Base-by-base conservation (phyloP, 2,797 vertebrate species). In the Cuniculus paca region DNA sequence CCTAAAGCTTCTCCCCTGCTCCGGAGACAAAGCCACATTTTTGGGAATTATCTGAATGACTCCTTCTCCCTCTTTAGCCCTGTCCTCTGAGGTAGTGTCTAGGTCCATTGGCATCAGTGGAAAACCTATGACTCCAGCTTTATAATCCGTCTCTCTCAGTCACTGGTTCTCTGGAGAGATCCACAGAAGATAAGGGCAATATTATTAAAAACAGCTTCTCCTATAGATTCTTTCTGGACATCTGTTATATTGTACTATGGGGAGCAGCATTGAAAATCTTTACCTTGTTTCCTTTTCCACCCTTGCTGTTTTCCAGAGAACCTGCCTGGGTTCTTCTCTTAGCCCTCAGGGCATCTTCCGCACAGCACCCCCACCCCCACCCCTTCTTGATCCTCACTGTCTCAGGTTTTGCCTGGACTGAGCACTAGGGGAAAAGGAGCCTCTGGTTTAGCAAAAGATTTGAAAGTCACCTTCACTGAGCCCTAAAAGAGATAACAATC, bases 401-500 rank as follows among this genome's bases (percentile, higher is more conserved):
- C 78, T 56, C 36, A 74, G 82, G 68, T 93, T 93, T 81, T 84
- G 74, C 63, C 75, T 70, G 82, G 87, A 84, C 90, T 94, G 80
- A 97, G 80, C 61, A 56, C 65, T 31, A 95, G 90, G 36, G 85
- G 96, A 84, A 97, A 97, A 97, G 79, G 94, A 96, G 85, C 79
- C 34, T 98, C 91, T 86, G 95, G 93, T 98, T 93, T 97, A 97
- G 97, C 95, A 95, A 95, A 96, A 91, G 95, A 95, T 97, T 97
- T 98, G 98, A 98, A 98, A 98, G 98, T 98, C 98, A 98, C 98
- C 98, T 98, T 98, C 97, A 39, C 16, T 45, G 93, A 97, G 95
- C 97, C 97, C 96, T 97, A 96, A 97, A 97, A 98, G 97, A 97
- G 98, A 98, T 98, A 98, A 97, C 96, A 97, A 98, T 98, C 98